phyloP scores from a whole-genome alignment of 2,113 vertebrate species.

The Murina feae region DNA sequence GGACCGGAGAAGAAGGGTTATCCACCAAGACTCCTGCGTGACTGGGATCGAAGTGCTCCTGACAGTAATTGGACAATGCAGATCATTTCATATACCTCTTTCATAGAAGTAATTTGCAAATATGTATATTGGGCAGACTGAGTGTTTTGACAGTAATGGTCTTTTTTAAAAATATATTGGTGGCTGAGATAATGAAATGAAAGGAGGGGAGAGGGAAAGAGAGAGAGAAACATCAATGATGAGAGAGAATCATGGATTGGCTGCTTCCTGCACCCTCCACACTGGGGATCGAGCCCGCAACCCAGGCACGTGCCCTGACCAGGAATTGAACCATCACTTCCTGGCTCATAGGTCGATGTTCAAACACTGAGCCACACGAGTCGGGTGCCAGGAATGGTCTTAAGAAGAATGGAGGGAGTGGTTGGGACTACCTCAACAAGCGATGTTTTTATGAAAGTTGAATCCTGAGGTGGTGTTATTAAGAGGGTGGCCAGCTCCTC shows the following conservation, averaged over 20 bases:
- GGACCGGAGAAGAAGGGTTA: not conserved
- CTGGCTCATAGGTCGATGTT: too few species aligned
- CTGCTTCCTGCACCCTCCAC: too few species aligned
- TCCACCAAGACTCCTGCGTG: not conserved
- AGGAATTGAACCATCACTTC: too few species aligned
- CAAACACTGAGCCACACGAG: too few species aligned
- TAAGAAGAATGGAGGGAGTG: not conserved
- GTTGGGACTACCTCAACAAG: not conserved
- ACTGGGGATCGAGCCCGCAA: too few species aligned
- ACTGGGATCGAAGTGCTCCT: not conserved
- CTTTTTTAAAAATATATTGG: too few species aligned
- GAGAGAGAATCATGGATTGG: too few species aligned
- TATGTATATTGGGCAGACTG: not conserved
- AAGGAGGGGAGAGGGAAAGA: too few species aligned
- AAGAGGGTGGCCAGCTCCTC: not conserved
- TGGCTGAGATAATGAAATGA: too few species aligned
- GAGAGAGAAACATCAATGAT: too few species aligned
- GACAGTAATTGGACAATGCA: not conserved
- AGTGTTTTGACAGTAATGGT: not conserved
- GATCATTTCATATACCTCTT: not conserved
- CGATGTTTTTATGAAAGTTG: not conserved
- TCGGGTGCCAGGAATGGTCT: not conserved
- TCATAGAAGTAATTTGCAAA: slow-evolving; percentile 13
- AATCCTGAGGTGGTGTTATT: not conserved
- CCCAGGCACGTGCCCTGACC: too few species aligned